phyloP scores from a whole-genome alignment of 2,888 invertebrate species.

The Linnaemya tessellans region DNA sequence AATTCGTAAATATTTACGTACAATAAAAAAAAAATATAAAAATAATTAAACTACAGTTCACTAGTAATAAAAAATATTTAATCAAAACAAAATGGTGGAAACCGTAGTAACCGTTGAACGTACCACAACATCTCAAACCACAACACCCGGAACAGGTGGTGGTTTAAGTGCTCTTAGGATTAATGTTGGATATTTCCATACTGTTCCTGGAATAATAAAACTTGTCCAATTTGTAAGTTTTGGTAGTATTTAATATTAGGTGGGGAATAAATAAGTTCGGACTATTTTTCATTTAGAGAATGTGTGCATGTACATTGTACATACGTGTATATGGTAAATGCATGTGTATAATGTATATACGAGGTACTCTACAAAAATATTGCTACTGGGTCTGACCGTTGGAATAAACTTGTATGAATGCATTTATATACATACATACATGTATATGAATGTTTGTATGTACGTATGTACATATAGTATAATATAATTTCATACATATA shows the following conservation, averaged over 20 bases:
- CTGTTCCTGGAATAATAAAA: slow-evolving; percentile 92
- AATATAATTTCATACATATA: too few species aligned
- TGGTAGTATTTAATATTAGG: not conserved
- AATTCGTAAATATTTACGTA: slow-evolving; percentile 32
- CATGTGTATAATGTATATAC: too few species aligned
- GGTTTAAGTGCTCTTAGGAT: slow-evolving; percentile 88
- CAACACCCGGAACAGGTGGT: slow-evolving; percentile 80
- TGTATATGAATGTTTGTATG: too few species aligned
- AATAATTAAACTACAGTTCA: slow-evolving; percentile 19
- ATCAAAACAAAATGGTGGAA: slow-evolving; percentile 89
- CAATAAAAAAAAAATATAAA: slow-evolving; percentile 14
- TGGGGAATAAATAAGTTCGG: not conserved
- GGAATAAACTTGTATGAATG: not conserved
- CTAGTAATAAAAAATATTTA: slow-evolving; percentile 45
- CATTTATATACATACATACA: not conserved
- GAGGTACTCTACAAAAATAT: not conserved
- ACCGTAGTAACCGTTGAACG: slow-evolving; percentile 92
- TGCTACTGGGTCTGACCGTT: not conserved
- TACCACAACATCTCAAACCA: slow-evolving; percentile 84
- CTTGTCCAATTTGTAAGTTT: slow-evolving; percentile 90
- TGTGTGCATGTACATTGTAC: too few species aligned
- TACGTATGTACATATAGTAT: too few species aligned
- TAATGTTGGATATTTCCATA: slow-evolving; percentile 91
- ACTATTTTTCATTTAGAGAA: too few species aligned
- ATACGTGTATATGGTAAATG: too few species aligned